Percentiles rank a stretch among this genome's conserved stretches.
phyloP scores from a whole-genome alignment of 2,113 vertebrate species.

The Forbesichthys papilliferus region DNA sequence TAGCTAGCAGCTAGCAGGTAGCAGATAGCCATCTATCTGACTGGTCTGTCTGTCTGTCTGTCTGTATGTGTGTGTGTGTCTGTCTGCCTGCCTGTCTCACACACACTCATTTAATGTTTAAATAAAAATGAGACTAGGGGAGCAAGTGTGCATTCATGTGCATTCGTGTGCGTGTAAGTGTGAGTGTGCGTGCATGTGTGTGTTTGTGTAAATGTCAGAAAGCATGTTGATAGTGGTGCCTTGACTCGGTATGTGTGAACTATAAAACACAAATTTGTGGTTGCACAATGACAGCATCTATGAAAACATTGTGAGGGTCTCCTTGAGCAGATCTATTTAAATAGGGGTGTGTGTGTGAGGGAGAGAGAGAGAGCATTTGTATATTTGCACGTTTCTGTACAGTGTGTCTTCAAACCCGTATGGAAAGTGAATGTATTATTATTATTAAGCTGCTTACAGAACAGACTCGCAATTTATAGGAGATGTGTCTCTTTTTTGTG shows the following conservation, averaged over 20 bases:
- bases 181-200: slow-evolving; percentile 1
- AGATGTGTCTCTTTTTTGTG: too few relatives aligned
- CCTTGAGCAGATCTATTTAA: neutral
- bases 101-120: too few relatives aligned
- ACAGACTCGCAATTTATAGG: too few relatives aligned
- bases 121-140: too few relatives aligned
- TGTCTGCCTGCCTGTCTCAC: neutral
- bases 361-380: too few relatives aligned
- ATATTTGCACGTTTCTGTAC: too few relatives aligned
- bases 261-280: slow-evolving; percentile 49
- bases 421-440: too few relatives aligned
- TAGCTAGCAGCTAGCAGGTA: too few relatives aligned
- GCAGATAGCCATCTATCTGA: neutral
- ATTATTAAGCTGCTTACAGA: too few relatives aligned
- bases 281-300: slow-evolving; percentile 49
- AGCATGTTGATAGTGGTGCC: slow-evolving; percentile 37
- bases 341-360: neutral
- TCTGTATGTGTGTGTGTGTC: neutral
- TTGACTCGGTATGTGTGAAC: slow-evolving; percentile 36
- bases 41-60: slow-evolving; percentile 1
- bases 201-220: slow-evolving; percentile 24
- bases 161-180: too few relatives aligned
- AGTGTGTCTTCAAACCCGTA: too few relatives aligned
- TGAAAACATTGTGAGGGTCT: slow-evolving; percentile 20
- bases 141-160: too few relatives aligned